Conservation (phyloP, 2,113 vertebrate genomes). For the Poeciliopsis occidentalis region DNA sequence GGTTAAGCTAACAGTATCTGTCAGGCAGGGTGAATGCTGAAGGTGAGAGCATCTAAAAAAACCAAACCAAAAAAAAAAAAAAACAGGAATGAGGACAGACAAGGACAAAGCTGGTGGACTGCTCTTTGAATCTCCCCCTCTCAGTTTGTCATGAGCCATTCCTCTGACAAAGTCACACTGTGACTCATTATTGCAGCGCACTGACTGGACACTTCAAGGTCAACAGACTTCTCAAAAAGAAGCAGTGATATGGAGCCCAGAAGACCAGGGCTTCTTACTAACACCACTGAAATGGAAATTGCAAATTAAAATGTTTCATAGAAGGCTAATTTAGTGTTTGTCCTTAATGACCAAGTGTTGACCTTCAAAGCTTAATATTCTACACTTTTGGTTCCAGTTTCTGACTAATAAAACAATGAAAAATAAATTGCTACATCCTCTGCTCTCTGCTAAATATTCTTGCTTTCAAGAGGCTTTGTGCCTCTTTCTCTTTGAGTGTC, state of each 20-base stretch:
- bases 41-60: slow-evolving; percentile 47
- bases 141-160: slow-evolving; percentile 21
- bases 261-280: neutral
- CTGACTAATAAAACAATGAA: neutral
- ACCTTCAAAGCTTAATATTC: neutral
- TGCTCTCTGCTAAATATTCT: neutral
- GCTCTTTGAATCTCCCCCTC: neutral
- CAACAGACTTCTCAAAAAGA: slow-evolving; percentile 20
- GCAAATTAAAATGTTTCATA: neutral
- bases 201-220: slow-evolving; percentile 49
- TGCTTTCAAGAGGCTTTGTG: neutral
- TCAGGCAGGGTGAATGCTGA: slow-evolving; percentile 26
- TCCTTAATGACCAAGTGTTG: neutral
- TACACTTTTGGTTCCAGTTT: too few relatives aligned
- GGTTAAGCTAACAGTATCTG: slow-evolving; percentile 33
- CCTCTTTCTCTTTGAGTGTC: neutral
- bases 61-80: slow-evolving; percentile 51
- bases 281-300: neutral
- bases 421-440: neutral
- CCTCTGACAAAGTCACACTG: slow-evolving; percentile 32
- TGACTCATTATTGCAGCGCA: slow-evolving; percentile 51
- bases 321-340: neutral
- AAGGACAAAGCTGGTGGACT: slow-evolving; percentile 18
- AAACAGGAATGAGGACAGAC: slow-evolving; percentile 3
- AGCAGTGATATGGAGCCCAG: slow-evolving; percentile 2